A percentile compares a stretch with the other conserved stretches of the same genome.
Conservation (phyloP, 1,140 invertebrate species). For the Drosophila novamexicana region DNA sequence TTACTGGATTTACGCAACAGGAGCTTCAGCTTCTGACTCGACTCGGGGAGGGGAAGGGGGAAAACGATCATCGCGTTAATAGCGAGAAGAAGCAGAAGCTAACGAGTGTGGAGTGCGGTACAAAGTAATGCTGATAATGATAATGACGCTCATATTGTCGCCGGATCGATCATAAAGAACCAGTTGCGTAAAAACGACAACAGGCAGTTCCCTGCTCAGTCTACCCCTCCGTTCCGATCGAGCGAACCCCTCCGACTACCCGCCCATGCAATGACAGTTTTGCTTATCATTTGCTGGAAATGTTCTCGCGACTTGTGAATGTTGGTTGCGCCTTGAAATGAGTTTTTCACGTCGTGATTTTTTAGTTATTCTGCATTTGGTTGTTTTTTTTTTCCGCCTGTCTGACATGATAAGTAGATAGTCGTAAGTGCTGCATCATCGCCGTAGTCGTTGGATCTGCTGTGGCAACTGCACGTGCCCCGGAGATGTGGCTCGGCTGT, state of each 20-base stretch:
- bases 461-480: slow-evolving; percentile 8
- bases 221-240: not conserved
- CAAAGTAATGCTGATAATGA: slow-evolving; percentile 22
- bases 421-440: slow-evolving; percentile 41
- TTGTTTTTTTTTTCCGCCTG: slow-evolving; percentile 24
- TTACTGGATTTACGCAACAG: slow-evolving; percentile 81
- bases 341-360: slow-evolving; percentile 46
- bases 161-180: slow-evolving; percentile 20
- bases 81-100: slow-evolving; percentile 44
- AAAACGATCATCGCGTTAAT: slow-evolving; percentile 74
- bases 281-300: slow-evolving; percentile 74
- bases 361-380: slow-evolving; percentile 5
- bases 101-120: slow-evolving; percentile 11
- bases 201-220: slow-evolving; percentile 13
- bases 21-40: slow-evolving; percentile 62
- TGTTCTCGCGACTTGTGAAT: slow-evolving; percentile 42
- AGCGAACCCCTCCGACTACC: not conserved
- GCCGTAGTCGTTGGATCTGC: too few relatives aligned
- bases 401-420: slow-evolving; percentile 37
- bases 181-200: slow-evolving; percentile 17
- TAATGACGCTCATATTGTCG: slow-evolving; percentile 43
- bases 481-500: slow-evolving; percentile 8
- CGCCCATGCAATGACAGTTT: slow-evolving; percentile 62
- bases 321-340: slow-evolving; percentile 28
- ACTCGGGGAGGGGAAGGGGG: not conserved